A percentile compares a stretch with the other conserved stretches of the same genome.
phyloP scores from a whole-genome alignment of 2,888 invertebrate species.

The Aphidius colemani region DNA sequence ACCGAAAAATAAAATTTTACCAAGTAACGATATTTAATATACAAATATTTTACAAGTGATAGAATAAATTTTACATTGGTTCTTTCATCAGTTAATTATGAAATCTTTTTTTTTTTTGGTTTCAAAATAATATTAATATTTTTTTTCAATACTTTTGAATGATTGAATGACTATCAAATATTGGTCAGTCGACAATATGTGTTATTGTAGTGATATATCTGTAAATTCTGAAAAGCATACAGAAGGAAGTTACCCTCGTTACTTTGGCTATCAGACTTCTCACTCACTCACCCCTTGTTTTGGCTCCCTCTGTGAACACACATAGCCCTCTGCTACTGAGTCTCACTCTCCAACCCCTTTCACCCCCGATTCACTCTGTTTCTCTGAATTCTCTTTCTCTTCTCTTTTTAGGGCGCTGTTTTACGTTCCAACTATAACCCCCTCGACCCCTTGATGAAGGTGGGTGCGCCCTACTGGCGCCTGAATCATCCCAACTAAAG shows the following conservation, averaged over 20 bases:
- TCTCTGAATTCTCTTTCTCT: conserved; percentile 40
- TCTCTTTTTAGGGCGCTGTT: conserved; percentile 29
- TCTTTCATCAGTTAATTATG: no score
- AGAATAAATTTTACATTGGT: no score
- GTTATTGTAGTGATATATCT: conserved; percentile 10
- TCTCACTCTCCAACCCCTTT: conserved; percentile 10
- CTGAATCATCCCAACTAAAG: conserved; percentile 60
- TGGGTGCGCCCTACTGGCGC: conserved; percentile 61
- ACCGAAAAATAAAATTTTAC: no score
- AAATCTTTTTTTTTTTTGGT: background rate
- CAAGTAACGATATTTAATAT: no score
- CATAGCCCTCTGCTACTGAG: conserved; percentile 17
- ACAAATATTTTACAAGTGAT: no score
- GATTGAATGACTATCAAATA: no score
- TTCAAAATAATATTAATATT: background rate
- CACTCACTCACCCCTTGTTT: background rate
- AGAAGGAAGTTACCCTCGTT: conserved; percentile 55
- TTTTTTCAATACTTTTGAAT: no score
- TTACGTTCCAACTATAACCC: conserved; percentile 33
- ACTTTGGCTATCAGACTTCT: conserved; percentile 28
- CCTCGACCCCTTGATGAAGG: conserved; percentile 46
- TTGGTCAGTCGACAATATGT: background rate
- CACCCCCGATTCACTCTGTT: conserved; percentile 53
- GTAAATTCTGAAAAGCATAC: conserved; percentile 21
- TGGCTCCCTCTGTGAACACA: no score